Conservation (phyloP, 35 echinoderm and acorn worm genomes). For the Patiria miniata region DNA sequence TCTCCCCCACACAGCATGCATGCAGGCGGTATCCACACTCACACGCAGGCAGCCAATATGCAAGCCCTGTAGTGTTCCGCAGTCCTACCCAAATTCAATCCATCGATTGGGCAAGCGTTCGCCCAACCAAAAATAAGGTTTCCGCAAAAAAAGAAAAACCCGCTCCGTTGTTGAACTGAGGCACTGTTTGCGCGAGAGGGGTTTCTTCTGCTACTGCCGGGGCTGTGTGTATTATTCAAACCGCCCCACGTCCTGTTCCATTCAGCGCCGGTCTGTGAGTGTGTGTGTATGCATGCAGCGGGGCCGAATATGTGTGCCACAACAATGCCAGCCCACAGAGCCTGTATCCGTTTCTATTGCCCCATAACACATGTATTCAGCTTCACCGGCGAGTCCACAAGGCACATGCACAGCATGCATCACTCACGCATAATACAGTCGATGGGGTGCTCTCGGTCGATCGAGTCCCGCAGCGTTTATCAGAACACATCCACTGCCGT, state of each 20-base stretch:
- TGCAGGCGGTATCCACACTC: too few relatives aligned
- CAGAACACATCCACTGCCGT: slow-evolving; percentile 12
- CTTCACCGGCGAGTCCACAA: background rate
- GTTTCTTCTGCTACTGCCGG: too few relatives aligned
- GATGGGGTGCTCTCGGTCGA: background rate
- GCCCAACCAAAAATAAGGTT: too few relatives aligned
- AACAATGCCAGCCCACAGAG: background rate
- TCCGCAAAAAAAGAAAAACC: too few relatives aligned
- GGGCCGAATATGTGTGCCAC: background rate
- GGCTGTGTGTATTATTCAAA: background rate
- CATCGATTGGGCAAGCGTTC: too few relatives aligned
- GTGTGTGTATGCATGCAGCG: too few relatives aligned
- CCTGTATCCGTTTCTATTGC: slow-evolving; percentile 1
- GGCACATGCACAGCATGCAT: slow-evolving; percentile 29
- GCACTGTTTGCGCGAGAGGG: too few relatives aligned
- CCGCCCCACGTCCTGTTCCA: background rate
- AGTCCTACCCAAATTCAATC: too few relatives aligned
- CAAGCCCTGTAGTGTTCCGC: too few relatives aligned
- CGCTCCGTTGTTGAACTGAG: too few relatives aligned
- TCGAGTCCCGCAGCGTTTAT: background rate
- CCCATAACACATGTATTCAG: slow-evolving; percentile 14
- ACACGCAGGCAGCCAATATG: too few relatives aligned
- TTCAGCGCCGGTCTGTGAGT: background rate
- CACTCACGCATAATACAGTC: slow-evolving; percentile 9
- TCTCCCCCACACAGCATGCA: too few relatives aligned